A percentile compares a stretch with the other conserved stretches of the same genome.
Evolutionary conservation across 2,113 vertebrate genomes (phyloP).

Genomic region (Nesoenas mayeri): DNA sequence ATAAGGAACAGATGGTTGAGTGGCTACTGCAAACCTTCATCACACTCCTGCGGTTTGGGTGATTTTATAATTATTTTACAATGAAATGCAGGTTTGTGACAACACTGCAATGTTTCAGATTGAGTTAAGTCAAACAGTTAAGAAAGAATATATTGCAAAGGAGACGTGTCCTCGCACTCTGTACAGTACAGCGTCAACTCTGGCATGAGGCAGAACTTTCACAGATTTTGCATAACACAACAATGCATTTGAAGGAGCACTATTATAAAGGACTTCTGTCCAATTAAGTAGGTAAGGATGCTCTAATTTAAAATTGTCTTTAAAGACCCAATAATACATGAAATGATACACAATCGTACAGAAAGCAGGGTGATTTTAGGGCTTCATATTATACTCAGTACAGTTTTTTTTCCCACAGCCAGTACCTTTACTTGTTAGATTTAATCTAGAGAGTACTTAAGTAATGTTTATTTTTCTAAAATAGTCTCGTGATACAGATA

Average conservation of each 20-base stretch:
- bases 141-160: not conserved
- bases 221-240: not conserved
- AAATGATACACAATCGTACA: not conserved
- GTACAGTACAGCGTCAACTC: not conserved
- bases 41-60: constrained; percentile 7
- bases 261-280: not conserved
- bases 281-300: not conserved
- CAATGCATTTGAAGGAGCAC: not conserved
- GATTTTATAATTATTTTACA: constrained; percentile 27
- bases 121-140: not conserved
- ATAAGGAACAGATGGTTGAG: constrained; percentile 75
- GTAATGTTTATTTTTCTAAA: not conserved
- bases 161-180: not conserved
- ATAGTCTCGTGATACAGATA: not conserved
- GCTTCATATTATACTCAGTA: not conserved
- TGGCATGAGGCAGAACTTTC: not conserved
- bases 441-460: not conserved
- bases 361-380: not conserved
- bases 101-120: not conserved
- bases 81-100: constrained; percentile 4
- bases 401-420: not conserved
- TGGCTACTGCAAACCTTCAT: constrained; percentile 59
- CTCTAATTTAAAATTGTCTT: not conserved
- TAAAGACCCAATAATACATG: not conserved
- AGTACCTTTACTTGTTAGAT: not conserved